Conservation (phyloP, 2,888 invertebrate genomes). For the Coelogynopora nodosa region DNA sequence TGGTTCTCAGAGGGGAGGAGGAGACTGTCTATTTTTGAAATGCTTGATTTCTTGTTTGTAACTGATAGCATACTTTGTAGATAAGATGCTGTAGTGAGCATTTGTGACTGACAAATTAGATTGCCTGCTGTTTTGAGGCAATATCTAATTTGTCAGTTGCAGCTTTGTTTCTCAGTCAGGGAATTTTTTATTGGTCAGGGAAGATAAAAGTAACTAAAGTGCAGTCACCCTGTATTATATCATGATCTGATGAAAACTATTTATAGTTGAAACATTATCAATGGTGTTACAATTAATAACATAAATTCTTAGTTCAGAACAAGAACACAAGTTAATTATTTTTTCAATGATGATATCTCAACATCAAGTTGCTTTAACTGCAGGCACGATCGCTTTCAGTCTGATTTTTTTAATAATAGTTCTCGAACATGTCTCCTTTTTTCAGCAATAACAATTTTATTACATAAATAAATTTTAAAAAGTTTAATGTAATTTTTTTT, state of each 20-base stretch:
- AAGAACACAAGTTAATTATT: not conserved
- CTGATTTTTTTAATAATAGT: no score
- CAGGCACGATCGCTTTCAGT: no score
- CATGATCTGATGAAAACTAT: no score
- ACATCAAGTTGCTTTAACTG: no score
- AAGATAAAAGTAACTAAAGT: constrained; percentile 14
- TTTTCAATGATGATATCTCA: no score
- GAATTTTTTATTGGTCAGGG: constrained; percentile 23
- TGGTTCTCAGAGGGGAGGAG: not conserved
- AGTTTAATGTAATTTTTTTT: no score
- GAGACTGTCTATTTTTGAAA: not conserved
- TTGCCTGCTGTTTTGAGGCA: not conserved
- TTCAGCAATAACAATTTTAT: no score
- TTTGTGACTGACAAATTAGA: constrained; percentile 28
- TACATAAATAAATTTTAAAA: no score
- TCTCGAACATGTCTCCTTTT: no score
- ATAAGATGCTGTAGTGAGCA: constrained; percentile 7
- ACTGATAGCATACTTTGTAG: not conserved
- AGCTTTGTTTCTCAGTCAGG: constrained; percentile 12
- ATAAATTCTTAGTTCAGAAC: no score
- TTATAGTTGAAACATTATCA: no score
- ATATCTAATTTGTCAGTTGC: constrained; percentile 3
- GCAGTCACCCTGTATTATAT: not conserved
- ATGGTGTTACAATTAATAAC: no score
- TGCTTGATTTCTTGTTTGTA: not conserved